phyloP scores from a whole-genome alignment of 2,113 vertebrate species.

The Cheirogaleus medius region DNA sequence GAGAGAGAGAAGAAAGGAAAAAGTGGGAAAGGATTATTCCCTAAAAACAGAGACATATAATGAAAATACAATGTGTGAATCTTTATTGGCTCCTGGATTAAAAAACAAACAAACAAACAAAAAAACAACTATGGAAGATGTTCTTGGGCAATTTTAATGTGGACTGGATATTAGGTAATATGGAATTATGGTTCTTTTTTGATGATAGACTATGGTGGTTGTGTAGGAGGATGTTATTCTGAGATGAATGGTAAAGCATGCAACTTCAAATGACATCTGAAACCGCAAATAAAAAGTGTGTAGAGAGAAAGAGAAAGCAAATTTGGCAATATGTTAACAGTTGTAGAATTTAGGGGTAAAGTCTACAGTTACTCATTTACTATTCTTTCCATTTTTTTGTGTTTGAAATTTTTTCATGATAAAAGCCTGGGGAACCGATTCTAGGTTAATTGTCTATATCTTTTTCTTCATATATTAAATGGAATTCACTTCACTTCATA shows the following conservation, averaged over 20 bases:
- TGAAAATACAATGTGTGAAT: background rate
- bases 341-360: background rate
- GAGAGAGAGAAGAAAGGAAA: too few species aligned
- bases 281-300: background rate
- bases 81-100: background rate
- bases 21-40: background rate
- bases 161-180: background rate
- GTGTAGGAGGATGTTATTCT: background rate
- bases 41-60: conserved; percentile 25
- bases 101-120: too few species aligned
- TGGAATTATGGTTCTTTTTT: background rate
- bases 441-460: background rate
- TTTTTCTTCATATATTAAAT: conserved; percentile 26
- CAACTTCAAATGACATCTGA: background rate
- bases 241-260: background rate
- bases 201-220: background rate
- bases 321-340: background rate
- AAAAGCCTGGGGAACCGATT: background rate
- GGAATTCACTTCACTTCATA: background rate
- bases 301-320: background rate
- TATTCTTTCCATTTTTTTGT: background rate
- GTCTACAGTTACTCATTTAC: background rate
- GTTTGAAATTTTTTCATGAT: conserved; percentile 24
- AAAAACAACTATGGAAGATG: background rate
- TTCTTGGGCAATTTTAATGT: background rate